phyloP scores from a whole-genome alignment of 2,797 vertebrate species.

The Gallinago stenura region DNA sequence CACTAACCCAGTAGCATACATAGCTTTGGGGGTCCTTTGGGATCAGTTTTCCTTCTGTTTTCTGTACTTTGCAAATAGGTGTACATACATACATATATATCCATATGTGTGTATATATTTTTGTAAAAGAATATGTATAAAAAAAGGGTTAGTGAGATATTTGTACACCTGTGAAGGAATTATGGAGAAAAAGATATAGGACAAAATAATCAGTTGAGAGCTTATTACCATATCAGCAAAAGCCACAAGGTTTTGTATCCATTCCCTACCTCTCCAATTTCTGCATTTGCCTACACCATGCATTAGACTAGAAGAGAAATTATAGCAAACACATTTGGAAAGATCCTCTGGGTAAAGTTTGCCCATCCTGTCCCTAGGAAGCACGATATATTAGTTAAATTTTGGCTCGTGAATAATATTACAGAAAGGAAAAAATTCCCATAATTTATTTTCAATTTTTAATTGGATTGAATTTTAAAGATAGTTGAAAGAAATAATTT shows the following conservation, averaged over 20 bases:
- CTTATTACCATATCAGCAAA: neutral
- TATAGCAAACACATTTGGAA: neutral
- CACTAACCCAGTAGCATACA: neutral
- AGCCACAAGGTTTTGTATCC: neutral
- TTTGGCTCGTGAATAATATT: neutral
- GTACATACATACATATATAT: too few species aligned
- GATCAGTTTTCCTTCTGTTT: neutral
- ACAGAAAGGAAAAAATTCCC: neutral
- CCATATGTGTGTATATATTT: neutral
- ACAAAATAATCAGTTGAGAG: neutral
- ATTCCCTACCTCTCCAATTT: neutral
- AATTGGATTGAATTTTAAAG: slow-evolving; percentile 34
- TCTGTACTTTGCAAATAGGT: neutral
- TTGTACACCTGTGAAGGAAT: neutral
- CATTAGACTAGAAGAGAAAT: neutral
- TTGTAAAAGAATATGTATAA: neutral
- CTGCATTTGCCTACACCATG: neutral
- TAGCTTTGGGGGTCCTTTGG: neutral
- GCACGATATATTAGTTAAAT: neutral
- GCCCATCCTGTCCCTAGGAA: neutral
- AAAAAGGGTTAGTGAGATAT: neutral
- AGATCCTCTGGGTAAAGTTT: neutral
- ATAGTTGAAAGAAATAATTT: slow-evolving; percentile 47
- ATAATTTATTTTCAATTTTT: slow-evolving; percentile 11
- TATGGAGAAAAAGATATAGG: neutral